Conservation (phyloP, 2,797 vertebrate species). For the Cyprinodon diabolis region DNA sequence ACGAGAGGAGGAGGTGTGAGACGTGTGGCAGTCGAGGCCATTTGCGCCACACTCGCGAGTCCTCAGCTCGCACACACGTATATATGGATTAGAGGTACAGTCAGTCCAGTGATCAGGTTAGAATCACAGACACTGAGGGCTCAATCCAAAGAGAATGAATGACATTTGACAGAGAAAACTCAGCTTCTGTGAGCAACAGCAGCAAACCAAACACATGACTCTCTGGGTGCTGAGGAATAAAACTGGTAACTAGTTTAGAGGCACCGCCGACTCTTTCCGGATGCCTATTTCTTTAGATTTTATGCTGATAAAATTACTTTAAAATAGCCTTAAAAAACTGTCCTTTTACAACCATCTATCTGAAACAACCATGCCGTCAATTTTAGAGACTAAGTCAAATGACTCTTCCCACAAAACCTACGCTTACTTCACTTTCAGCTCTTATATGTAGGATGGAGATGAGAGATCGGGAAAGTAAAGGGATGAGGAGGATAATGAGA, state of each 20-base stretch:
- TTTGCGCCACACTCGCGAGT: slow-evolving; percentile 68
- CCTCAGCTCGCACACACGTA: slow-evolving; percentile 75
- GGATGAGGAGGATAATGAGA: slow-evolving; percentile 48
- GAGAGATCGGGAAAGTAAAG: slow-evolving; percentile 57
- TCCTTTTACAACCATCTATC: slow-evolving; percentile 41
- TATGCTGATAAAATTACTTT: slow-evolving; percentile 16
- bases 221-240: slow-evolving; percentile 36
- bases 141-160: slow-evolving; percentile 74
- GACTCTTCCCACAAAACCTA: slow-evolving; percentile 32
- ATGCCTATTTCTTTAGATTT: not conserved
- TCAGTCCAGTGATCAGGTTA: slow-evolving; percentile 71
- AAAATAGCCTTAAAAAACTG: slow-evolving; percentile 12
- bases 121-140: slow-evolving; percentile 70
- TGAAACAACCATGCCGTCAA: slow-evolving; percentile 40
- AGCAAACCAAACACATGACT: slow-evolving; percentile 40
- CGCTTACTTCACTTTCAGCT: slow-evolving; percentile 29
- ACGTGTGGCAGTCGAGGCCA: slow-evolving; percentile 66
- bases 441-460: slow-evolving; percentile 61
- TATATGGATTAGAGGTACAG: slow-evolving; percentile 71
- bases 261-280: slow-evolving; percentile 43
- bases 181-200: slow-evolving; percentile 29
- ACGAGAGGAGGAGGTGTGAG: slow-evolving; percentile 71
- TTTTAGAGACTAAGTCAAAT: slow-evolving; percentile 29
- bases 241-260: slow-evolving; percentile 46
- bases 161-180: slow-evolving; percentile 65